Evolutionary conservation across 2,113 vertebrate species (phyloP), one percentile per base, ranked within the genome.

Genomic region (Coreoperca whiteheadi): DNA sequence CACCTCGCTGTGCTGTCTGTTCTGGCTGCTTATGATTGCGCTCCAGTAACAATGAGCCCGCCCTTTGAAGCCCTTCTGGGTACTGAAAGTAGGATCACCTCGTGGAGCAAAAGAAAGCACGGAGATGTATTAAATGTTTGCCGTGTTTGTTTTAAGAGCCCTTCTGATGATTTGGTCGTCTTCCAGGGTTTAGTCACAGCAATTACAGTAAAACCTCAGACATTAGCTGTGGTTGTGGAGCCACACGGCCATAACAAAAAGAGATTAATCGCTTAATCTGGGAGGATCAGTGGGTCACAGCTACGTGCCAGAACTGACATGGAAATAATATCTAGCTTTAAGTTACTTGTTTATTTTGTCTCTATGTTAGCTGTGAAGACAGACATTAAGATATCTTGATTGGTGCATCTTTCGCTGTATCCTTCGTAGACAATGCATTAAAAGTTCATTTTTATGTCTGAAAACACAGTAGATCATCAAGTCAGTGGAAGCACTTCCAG

Each of bases 131-230:
- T 15, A 46, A 46, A 43, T 41, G 71, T 76, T 59, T 69, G 51
- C 28, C 1, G 3, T 34, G 68, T 80, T 81, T 83, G 67, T 76
- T 87, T 70, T 48, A 61, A 46, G 18, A 70, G 30, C 67, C 7
- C 18, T 43, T 68, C 46, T 37, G 64, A 50, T 63, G 48, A 73
- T 65, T 56, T 84, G 71, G 73, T 68, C 16, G 2, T 15, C 41
- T 20, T 79, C 82, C 68, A 82, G 73, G 59, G 2, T 67, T 82
- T 77, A 69, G 57, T 82, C 79, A 79, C 32, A 82, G 82, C 32
- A 72, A 89, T 76, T 79, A 79, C 0, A 48, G n/a, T 30, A 56
- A 77, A 74, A 71, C 73, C 79, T 75, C 59, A 69, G 80, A 59
- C 48, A 76, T 72, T 53, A 78, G 70, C 61, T 67, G 80, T 50